Percentiles rank a stretch among this genome's conserved stretches.
These are phyloP conservation scores for Xenops minutus DNA, from an alignment of 2,797 vertebrate species.

Conservation along the genomic window DNA sequence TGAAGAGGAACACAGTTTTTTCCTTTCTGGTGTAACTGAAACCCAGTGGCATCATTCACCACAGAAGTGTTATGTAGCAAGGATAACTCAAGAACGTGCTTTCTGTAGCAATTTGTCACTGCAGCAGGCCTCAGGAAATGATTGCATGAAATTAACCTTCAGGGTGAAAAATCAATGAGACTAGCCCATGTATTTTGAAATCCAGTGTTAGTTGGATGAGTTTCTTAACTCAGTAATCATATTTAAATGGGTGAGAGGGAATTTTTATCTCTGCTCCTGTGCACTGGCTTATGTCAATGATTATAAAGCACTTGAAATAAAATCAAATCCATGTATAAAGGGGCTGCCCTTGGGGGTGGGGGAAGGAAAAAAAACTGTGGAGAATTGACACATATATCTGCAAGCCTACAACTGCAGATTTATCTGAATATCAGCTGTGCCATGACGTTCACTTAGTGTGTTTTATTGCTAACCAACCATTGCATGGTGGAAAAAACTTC, in stretches of 20 bases:
- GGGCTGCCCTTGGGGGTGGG: neutral
- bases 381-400: neutral
- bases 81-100: neutral
- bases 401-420: neutral
- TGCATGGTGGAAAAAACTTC: neutral
- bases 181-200: neutral
- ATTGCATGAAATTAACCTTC: neutral
- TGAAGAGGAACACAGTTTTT: neutral
- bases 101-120: neutral
- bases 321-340: neutral
- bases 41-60: neutral
- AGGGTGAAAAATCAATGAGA: neutral
- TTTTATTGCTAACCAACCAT: neutral
- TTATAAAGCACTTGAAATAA: neutral
- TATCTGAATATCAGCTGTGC: neutral
- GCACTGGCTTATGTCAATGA: neutral
- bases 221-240: neutral
- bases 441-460: neutral
- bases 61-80: neutral
- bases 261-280: neutral
- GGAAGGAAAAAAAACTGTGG: neutral
- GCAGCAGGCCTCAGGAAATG: neutral
- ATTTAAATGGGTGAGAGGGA: neutral
- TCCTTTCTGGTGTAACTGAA: neutral
- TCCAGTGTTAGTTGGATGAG: accelerated